Conservation (phyloP, 2,797 vertebrate species). For the Fringilla coelebs region DNA sequence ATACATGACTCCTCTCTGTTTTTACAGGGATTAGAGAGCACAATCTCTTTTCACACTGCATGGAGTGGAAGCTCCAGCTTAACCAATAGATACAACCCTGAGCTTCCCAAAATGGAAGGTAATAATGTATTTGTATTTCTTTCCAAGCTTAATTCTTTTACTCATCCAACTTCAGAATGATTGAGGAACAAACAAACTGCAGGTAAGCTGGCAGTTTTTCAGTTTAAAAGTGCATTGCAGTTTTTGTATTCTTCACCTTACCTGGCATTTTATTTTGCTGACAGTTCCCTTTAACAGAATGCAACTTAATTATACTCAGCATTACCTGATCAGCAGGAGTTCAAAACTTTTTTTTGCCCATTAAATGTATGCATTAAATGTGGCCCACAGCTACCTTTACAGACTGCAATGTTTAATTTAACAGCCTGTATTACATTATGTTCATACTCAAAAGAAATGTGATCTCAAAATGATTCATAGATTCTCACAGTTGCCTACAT, state of each 20-base stretch:
- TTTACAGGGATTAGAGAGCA: conserved; percentile 5
- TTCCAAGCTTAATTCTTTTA: not conserved
- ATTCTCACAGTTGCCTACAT: not conserved
- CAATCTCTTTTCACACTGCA: conserved; percentile 2
- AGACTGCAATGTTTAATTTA: not conserved
- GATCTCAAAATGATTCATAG: conserved; percentile 13
- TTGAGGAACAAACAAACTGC: not conserved
- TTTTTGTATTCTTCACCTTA: conserved; percentile 38
- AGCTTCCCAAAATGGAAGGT: not conserved
- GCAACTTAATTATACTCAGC: conserved; percentile 37
- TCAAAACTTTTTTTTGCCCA: not conserved
- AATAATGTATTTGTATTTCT: not conserved
- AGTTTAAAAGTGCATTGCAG: not conserved
- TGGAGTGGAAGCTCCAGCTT: not conserved
- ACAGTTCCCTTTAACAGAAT: conserved; percentile 21
- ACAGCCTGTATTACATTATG: not conserved
- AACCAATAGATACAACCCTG: not conserved
- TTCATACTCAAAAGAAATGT: not conserved
- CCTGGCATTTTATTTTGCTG: conserved; percentile 44
- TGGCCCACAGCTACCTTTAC: not conserved
- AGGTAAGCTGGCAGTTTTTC: conserved; percentile 31
- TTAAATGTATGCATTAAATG: not conserved
- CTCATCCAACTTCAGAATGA: not conserved
- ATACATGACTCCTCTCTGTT: conserved; percentile 6
- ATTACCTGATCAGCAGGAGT: conserved; percentile 9